These are phyloP conservation scores for Carapus acus DNA, from an alignment of 2,797 vertebrate species.

Conservation along the genomic window DNA sequence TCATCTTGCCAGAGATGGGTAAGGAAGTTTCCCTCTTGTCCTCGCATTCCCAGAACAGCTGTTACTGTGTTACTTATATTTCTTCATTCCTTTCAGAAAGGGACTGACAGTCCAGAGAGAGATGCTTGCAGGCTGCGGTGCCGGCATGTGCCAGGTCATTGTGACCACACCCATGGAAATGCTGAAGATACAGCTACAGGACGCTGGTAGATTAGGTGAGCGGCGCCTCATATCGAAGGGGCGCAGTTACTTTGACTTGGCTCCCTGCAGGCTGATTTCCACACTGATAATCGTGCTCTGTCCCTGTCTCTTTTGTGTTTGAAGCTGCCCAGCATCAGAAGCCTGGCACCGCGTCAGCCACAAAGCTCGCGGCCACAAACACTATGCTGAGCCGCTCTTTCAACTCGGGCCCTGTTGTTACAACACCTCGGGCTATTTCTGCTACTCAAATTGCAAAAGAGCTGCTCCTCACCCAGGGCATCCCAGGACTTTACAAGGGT, in stretches of 20 bases:
- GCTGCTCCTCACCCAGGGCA: slow-evolving; percentile 71
- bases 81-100: too few relatives aligned
- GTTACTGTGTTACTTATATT: too few relatives aligned
- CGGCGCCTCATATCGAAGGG: background rate
- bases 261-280: too few relatives aligned
- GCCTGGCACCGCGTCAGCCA: slow-evolving; percentile 58
- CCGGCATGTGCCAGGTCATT: slow-evolving; percentile 80
- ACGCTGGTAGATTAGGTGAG: slow-evolving; percentile 78
- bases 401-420: slow-evolving; percentile 61
- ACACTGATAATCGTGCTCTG: too few relatives aligned
- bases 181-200: slow-evolving; percentile 84
- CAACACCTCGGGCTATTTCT: slow-evolving; percentile 59
- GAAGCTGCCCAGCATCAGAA: slow-evolving; percentile 75
- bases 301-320: slow-evolving; percentile 6
- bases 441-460: slow-evolving; percentile 77
- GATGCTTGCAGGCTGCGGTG: slow-evolving; percentile 82
- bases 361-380: slow-evolving; percentile 69
- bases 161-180: slow-evolving; percentile 85
- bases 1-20: slow-evolving; percentile 74
- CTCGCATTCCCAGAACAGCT: too few relatives aligned
- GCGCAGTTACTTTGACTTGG: too few relatives aligned
- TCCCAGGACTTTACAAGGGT: slow-evolving; percentile 79
- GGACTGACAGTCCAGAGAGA: slow-evolving; percentile 74
- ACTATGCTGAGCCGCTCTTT: slow-evolving; percentile 74
- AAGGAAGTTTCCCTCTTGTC: too few relatives aligned